Conservation (phyloP, 2,113 vertebrate genomes). For the Campylomormyrus numenius region DNA sequence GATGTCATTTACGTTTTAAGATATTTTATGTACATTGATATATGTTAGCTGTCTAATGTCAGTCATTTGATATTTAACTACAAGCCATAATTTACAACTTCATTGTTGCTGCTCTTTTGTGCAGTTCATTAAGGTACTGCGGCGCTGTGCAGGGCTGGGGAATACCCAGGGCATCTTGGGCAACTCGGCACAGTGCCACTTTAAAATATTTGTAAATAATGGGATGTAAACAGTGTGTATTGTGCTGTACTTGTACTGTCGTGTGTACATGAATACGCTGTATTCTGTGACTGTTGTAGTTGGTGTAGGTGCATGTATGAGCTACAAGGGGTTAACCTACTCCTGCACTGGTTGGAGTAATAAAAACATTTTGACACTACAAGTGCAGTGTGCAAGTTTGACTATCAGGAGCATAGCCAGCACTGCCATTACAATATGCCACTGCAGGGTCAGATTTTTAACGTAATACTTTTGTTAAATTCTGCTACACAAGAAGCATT, state of each 20-base stretch:
- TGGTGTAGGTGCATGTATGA: not conserved
- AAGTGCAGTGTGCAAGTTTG: not conserved
- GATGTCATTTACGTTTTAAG: not conserved
- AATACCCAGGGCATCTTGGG: not conserved
- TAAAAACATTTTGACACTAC: not conserved
- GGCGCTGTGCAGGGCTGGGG: not conserved
- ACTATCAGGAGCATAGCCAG: not conserved
- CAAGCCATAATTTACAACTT: not conserved
- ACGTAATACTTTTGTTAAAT: not conserved
- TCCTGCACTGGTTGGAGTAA: not conserved
- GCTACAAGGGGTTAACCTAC: not conserved
- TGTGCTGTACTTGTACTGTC: not conserved
- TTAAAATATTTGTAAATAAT: not conserved
- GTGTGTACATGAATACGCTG: not conserved
- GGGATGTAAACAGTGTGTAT: not conserved
- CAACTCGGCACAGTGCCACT: not conserved
- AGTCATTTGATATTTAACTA: not conserved
- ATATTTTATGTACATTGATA: not conserved
- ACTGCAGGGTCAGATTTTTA: not conserved
- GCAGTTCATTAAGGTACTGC: not conserved
- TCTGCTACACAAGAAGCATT: not conserved
- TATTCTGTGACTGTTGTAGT: not conserved
- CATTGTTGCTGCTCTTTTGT: not conserved
- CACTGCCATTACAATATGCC: not conserved
- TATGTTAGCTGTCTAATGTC: not conserved